phyloP scores from a whole-genome alignment of 1,140 invertebrate genomes.

The Cydia pomonella region DNA sequence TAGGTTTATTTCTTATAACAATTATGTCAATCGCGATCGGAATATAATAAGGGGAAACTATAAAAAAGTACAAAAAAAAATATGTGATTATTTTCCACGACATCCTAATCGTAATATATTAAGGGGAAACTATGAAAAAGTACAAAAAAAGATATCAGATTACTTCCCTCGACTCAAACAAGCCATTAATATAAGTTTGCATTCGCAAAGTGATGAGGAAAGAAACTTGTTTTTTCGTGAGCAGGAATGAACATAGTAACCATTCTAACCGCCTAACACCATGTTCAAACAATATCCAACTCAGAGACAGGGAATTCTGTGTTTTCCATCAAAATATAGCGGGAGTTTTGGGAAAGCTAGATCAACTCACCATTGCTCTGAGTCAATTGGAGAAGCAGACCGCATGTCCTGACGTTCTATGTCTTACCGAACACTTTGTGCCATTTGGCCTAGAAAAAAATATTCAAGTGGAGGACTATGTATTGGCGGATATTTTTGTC shows the following conservation, averaged over 20 bases:
- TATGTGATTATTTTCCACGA: background rate
- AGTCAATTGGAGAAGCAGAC: background rate
- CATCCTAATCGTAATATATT: too few species aligned
- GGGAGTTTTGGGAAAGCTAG: background rate
- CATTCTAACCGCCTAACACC: too few species aligned
- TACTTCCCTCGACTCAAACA: too few species aligned
- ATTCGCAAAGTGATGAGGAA: too few species aligned
- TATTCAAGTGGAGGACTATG: background rate
- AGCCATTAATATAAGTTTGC: background rate
- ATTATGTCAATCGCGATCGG: background rate
- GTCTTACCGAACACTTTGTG: background rate
- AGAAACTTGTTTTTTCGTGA: too few species aligned
- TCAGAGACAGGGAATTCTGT: background rate
- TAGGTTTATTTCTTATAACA: background rate
- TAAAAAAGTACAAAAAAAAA: background rate
- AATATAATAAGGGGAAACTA: background rate
- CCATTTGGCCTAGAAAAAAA: background rate
- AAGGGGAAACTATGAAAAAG: too few species aligned
- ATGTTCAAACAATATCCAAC: too few species aligned
- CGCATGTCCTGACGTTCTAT: background rate
- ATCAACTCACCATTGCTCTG: background rate
- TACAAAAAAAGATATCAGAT: too few species aligned
- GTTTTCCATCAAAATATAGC: constrained; percentile 8
- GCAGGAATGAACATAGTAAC: too few species aligned
- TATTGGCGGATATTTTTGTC: background rate